Evolutionary conservation across 2,113 vertebrate species (phyloP).

Genomic region (Melanocharis versteri): DNA sequence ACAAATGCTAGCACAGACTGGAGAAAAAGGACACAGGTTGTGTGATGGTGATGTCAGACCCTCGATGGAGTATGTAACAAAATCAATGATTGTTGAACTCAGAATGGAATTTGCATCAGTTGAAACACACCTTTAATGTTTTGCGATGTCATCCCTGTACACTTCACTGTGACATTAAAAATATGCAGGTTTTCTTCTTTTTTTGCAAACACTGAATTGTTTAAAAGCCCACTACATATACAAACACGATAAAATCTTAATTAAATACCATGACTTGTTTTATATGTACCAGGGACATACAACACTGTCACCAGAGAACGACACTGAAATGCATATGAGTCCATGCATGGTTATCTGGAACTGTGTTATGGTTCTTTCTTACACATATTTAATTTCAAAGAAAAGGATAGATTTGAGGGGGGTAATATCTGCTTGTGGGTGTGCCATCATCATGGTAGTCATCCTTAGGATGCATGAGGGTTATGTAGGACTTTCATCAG

Average conservation of each 20-base stretch:
- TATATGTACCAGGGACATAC: neutral
- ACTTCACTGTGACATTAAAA: neutral
- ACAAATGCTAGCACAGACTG: neutral
- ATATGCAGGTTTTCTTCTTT: neutral
- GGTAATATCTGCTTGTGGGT: neutral
- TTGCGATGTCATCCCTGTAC: neutral
- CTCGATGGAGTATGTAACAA: accelerated
- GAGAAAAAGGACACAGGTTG: neutral
- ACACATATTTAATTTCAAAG: neutral
- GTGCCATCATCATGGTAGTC: neutral
- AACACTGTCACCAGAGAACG: neutral
- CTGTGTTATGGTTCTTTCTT: neutral
- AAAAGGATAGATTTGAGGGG: neutral
- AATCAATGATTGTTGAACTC: neutral
- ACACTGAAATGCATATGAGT: neutral
- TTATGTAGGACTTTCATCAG: neutral
- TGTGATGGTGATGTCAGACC: accelerated
- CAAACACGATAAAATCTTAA: neutral
- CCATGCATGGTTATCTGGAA: neutral
- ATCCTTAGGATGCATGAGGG: neutral
- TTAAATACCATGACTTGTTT: neutral
- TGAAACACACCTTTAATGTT: neutral
- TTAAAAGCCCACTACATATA: neutral
- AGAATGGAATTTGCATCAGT: neutral
- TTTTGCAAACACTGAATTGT: neutral